phyloP scores from a whole-genome alignment of 2,113 vertebrate species.

The Leucopsar rothschildi region DNA sequence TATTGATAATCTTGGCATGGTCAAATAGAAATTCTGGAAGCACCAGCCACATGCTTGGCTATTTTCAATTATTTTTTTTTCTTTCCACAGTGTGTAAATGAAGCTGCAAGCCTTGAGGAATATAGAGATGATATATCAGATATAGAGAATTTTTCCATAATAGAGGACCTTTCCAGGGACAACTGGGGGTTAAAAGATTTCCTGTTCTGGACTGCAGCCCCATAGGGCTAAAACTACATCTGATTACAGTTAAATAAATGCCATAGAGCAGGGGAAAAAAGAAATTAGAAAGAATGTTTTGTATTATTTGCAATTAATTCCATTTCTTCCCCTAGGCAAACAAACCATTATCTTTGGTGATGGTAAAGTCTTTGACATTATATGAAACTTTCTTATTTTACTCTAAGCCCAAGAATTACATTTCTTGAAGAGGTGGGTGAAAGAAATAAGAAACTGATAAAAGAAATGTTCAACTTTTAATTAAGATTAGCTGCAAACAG shows the following conservation, averaged over 20 bases:
- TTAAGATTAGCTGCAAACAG: slow-evolving; percentile 24
- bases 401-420: background rate
- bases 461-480: slow-evolving; percentile 13
- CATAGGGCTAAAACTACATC: background rate
- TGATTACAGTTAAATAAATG: background rate
- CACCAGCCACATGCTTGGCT: background rate
- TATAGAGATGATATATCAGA: background rate
- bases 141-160: background rate
- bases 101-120: background rate
- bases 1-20: background rate
- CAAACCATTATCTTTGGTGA: slow-evolving; percentile 29
- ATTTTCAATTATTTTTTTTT: background rate
- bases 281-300: slow-evolving; percentile 29
- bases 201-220: background rate
- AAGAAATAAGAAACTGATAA: slow-evolving; percentile 3
- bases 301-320: slow-evolving; percentile 22
- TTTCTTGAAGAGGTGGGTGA: background rate
- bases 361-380: background rate
- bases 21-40: background rate
- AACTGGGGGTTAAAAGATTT: background rate
- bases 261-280: background rate
- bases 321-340: background rate
- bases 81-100: background rate
- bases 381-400: background rate
- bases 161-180: background rate